These are phyloP conservation scores for Xestia sexstrigata DNA, from an alignment of 2,888 invertebrate species.

Conservation along the genomic window DNA sequence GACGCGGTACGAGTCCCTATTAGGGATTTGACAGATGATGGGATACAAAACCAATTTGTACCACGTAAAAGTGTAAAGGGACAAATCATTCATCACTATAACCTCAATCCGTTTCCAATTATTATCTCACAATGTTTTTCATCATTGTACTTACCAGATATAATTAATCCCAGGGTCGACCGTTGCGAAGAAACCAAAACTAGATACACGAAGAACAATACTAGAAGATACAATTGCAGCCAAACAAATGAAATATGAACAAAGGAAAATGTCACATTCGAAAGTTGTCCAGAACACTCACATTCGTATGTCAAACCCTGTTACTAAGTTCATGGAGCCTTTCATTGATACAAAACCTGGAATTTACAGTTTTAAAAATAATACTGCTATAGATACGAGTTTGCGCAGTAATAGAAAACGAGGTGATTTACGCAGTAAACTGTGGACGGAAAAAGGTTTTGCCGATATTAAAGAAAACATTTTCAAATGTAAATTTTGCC, in stretches of 20 bases:
- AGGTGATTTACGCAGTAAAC: background rate
- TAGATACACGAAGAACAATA: background rate
- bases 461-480: background rate
- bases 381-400: background rate
- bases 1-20: no score
- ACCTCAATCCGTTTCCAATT: background rate
- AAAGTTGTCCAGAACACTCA: background rate
- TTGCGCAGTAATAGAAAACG: background rate
- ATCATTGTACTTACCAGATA: background rate
- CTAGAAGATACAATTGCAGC: background rate
- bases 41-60: no score
- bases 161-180: background rate
- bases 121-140: background rate
- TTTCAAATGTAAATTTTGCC: background rate
- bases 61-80: background rate
- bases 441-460: background rate
- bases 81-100: background rate
- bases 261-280: background rate
- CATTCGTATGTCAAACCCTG: background rate
- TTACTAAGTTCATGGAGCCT: background rate
- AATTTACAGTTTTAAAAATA: background rate
- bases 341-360: background rate
- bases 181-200: background rate
- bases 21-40: no score
- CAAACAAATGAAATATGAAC: background rate